These are phyloP conservation scores for Tolypeutes matacus DNA, from an alignment of 2,797 vertebrate species.

Conservation along the genomic window DNA sequence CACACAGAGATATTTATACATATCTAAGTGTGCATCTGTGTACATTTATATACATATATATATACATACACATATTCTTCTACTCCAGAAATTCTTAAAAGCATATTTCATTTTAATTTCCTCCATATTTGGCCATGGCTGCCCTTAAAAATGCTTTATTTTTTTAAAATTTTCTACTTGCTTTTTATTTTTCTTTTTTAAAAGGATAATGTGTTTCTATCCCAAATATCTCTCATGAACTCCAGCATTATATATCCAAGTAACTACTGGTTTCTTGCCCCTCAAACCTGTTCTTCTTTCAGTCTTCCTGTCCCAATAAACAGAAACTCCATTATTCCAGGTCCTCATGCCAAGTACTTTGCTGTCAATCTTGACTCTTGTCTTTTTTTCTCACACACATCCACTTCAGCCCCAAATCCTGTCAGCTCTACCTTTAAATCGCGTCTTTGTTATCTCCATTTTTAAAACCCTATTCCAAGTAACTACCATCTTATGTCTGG, in stretches of 20 bases:
- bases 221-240: background rate
- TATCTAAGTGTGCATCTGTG: background rate
- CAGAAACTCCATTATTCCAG: background rate
- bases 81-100: background rate
- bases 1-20: background rate
- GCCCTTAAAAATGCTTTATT: background rate
- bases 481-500: slow-evolving; percentile 5
- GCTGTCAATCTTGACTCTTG: slow-evolving; percentile 11
- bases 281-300: background rate
- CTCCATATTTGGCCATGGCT: background rate
- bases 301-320: background rate
- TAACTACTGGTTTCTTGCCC: background rate
- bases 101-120: background rate
- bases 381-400: background rate
- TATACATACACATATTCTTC: background rate
- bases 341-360: background rate
- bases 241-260: background rate
- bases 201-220: no score
- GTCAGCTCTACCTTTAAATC: background rate
- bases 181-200: background rate
- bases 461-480: no score
- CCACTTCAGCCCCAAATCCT: background rate
- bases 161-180: background rate
- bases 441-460: background rate
- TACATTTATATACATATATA: no score